Evolutionary conservation across 2,113 vertebrate species (phyloP).

Genomic region (Notiomystis cincta): DNA sequence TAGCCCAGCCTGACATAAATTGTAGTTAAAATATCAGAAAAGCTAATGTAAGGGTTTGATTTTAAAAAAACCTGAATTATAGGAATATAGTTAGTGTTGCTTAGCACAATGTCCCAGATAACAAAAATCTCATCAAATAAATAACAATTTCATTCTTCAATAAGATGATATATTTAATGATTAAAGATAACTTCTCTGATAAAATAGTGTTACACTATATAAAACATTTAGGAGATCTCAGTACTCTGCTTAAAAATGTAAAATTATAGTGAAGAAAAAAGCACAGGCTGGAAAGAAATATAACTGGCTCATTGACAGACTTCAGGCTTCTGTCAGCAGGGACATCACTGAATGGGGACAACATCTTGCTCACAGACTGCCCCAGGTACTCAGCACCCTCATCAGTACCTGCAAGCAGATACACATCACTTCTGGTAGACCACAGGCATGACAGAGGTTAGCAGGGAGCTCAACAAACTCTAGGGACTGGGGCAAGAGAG

Average conservation of each 20-base stretch:
- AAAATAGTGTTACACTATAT: background rate
- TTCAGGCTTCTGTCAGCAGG: background rate
- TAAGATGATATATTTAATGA: background rate
- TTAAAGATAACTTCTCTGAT: background rate
- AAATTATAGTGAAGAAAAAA: background rate
- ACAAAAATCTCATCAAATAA: background rate
- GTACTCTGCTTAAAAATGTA: background rate
- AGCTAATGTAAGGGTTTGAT: background rate
- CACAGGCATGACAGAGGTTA: background rate
- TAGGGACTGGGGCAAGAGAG: background rate
- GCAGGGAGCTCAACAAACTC: background rate
- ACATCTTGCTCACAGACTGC: background rate
- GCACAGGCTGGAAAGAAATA: background rate
- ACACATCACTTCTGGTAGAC: background rate
- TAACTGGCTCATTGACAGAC: background rate
- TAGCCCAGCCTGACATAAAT: background rate
- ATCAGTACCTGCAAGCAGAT: background rate
- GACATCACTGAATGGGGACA: background rate
- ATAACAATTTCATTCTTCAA: background rate
- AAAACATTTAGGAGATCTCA: background rate
- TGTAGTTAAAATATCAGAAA: background rate
- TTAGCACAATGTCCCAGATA: background rate
- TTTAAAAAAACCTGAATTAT: background rate
- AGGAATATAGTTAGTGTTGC: background rate
- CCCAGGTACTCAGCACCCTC: background rate